Percentiles rank a stretch among this genome's conserved stretches.
Evolutionary conservation across 2,797 vertebrate genomes (phyloP).

Genomic region (Pseudochromis fuscus): DNA sequence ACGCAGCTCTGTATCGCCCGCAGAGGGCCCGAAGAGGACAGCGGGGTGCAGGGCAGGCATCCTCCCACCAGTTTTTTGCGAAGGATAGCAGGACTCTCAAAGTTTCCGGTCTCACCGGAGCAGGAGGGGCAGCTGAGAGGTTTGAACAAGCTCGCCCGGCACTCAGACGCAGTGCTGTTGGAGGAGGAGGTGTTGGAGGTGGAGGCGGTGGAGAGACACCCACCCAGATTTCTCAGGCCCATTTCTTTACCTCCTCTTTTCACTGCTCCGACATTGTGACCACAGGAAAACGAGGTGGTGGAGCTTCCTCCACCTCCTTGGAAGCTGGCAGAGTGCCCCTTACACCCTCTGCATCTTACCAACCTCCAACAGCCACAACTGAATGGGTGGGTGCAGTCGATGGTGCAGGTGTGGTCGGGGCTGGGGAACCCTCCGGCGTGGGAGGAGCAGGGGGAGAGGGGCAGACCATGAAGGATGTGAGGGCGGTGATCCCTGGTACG

Average conservation of each 20-base stretch:
- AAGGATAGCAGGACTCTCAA: constrained; percentile 85
- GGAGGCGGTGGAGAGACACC: constrained; percentile 86
- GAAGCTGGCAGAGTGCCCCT: constrained; percentile 72
- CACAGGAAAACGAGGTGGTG: constrained; percentile 81
- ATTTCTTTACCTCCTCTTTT: constrained; percentile 77
- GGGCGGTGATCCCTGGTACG: constrained; percentile 73
- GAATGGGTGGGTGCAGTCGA: constrained; percentile 86
- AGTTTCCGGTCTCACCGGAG: constrained; percentile 79
- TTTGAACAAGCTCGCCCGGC: constrained; percentile 80
- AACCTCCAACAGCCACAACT: constrained; percentile 89
- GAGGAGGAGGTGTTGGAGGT: constrained; percentile 87
- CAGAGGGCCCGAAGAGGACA: constrained; percentile 84
- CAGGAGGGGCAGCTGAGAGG: constrained; percentile 85
- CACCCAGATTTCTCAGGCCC: constrained; percentile 84
- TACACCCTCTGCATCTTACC: constrained; percentile 82
- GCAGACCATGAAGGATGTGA: constrained; percentile 79
- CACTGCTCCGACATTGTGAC: constrained; percentile 73
- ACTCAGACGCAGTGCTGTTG: constrained; percentile 86
- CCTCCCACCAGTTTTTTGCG: constrained; percentile 85
- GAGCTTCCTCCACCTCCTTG: constrained; percentile 78
- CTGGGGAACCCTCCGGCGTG: constrained; percentile 84
- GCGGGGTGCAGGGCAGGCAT: constrained; percentile 85
- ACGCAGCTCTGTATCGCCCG: constrained; percentile 87
- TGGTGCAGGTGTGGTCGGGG: constrained; percentile 87
- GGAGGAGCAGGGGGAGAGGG: constrained; percentile 84